Conservation (phyloP, 2,797 vertebrate genomes). For the Saxicola maurus region DNA sequence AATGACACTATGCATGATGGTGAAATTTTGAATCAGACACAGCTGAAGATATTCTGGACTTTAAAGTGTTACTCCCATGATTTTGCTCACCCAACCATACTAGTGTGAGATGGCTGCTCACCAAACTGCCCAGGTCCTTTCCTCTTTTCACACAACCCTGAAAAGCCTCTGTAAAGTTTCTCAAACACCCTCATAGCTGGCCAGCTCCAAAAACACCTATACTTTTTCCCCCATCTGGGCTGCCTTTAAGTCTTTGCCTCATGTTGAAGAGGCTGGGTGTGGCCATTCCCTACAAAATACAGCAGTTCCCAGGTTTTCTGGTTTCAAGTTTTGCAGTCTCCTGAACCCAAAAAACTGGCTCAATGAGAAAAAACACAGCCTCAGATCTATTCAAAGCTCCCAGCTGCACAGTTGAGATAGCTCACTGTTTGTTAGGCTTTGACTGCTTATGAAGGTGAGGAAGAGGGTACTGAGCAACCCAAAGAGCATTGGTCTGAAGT, state of each 20-base stretch:
- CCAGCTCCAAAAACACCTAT: neutral
- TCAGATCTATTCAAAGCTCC: neutral
- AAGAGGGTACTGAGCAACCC: neutral
- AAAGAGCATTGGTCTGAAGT: neutral
- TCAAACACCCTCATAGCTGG: neutral
- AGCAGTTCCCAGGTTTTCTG: neutral
- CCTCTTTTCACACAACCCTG: neutral
- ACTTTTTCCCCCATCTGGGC: neutral
- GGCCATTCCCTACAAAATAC: neutral
- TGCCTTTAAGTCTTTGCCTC: neutral
- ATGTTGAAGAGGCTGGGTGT: neutral
- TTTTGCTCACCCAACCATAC: neutral
- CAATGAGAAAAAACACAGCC: neutral
- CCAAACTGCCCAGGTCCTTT: neutral
- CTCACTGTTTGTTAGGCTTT: neutral
- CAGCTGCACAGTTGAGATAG: neutral
- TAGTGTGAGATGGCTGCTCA: neutral
- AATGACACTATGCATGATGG: neutral
- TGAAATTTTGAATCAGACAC: neutral
- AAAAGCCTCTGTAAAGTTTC: neutral
- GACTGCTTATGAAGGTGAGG: neutral
- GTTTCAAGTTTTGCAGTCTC: neutral
- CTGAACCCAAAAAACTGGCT: neutral
- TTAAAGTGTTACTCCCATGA: neutral
- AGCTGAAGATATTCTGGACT: neutral